Evolutionary conservation across 1,140 invertebrate species (phyloP).

Genomic region (Drosophila repleta): DNA sequence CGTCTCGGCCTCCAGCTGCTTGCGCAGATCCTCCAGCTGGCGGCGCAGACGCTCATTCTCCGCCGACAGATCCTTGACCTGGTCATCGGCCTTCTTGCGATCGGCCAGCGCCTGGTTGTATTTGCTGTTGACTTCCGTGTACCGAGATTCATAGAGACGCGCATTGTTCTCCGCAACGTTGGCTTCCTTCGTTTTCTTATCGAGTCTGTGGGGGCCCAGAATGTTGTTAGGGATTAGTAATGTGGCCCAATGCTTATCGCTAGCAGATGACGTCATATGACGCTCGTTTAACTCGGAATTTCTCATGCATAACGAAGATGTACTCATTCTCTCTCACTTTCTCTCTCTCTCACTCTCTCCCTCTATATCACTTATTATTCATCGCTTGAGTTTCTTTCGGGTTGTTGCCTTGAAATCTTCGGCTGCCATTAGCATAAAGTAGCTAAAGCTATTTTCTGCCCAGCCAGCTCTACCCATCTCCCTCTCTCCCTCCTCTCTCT

Average conservation of each 20-base stretch:
- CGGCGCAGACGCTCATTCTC: slow-evolving; percentile 91
- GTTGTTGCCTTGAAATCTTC: slow-evolving; percentile 65
- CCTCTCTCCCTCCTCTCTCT: neutral
- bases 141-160: slow-evolving; percentile 88
- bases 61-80: slow-evolving; percentile 90
- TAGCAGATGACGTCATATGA: slow-evolving; percentile 61
- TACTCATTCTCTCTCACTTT: neutral
- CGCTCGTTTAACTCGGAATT: neutral
- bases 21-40: slow-evolving; percentile 91
- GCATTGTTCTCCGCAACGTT: slow-evolving; percentile 89
- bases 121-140: slow-evolving; percentile 90
- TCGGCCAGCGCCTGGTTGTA: slow-evolving; percentile 91
- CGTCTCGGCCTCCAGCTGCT: slow-evolving; percentile 96
- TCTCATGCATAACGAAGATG: neutral
- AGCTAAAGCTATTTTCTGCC: slow-evolving; percentile 61
- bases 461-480: slow-evolving; percentile 15
- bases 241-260: slow-evolving; percentile 1
- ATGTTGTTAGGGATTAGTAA: neutral
- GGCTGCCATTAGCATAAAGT: slow-evolving; percentile 77
- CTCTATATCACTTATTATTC: slow-evolving; percentile 55
- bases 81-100: slow-evolving; percentile 91
- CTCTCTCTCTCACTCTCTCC: neutral
- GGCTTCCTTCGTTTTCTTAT: slow-evolving; percentile 93
- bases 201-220: slow-evolving; percentile 88
- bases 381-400: slow-evolving; percentile 48